Evolutionary conservation across 1,140 invertebrate genomes (phyloP).

Genomic region (Zaprionus ornatus): DNA sequence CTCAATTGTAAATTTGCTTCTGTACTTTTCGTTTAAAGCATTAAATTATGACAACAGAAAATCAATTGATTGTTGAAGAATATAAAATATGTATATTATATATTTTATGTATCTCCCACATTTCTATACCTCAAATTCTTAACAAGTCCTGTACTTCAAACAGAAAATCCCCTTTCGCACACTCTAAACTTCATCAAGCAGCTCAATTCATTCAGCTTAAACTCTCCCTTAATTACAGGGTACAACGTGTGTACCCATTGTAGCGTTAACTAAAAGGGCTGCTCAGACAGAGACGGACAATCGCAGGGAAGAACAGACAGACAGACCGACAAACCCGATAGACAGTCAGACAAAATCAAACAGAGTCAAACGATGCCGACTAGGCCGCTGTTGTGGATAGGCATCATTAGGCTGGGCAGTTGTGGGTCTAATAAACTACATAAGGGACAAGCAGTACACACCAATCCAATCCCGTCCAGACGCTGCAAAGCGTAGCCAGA

Average conservation of each 20-base stretch:
- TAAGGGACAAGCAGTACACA: constrained; percentile 9
- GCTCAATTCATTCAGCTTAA: background rate
- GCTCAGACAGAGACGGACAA: constrained; percentile 17
- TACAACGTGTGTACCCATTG: constrained; percentile 35
- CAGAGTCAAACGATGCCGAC: constrained; percentile 1
- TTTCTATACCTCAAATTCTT: too few species aligned
- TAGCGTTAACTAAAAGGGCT: constrained; percentile 64
- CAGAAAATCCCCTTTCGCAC: background rate
- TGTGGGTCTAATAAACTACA: constrained; percentile 72
- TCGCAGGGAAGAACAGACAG: background rate
- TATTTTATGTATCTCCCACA: too few species aligned
- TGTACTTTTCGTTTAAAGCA: too few species aligned
- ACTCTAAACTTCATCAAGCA: too few species aligned
- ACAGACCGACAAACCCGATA: background rate
- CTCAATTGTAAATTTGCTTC: too few species aligned
- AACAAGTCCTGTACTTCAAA: too few species aligned
- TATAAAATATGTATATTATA: too few species aligned
- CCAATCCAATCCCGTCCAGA: constrained; percentile 15
- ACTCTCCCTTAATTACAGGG: background rate
- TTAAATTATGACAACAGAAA: too few species aligned
- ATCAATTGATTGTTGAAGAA: too few species aligned
- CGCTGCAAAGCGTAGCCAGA: background rate
- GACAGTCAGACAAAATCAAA: constrained; percentile 47
- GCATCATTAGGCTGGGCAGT: constrained; percentile 66
- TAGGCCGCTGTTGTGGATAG: constrained; percentile 59